phyloP scores from a whole-genome alignment of 35 echinoderm and acorn worm genomes.

The Ptychodera flava region DNA sequence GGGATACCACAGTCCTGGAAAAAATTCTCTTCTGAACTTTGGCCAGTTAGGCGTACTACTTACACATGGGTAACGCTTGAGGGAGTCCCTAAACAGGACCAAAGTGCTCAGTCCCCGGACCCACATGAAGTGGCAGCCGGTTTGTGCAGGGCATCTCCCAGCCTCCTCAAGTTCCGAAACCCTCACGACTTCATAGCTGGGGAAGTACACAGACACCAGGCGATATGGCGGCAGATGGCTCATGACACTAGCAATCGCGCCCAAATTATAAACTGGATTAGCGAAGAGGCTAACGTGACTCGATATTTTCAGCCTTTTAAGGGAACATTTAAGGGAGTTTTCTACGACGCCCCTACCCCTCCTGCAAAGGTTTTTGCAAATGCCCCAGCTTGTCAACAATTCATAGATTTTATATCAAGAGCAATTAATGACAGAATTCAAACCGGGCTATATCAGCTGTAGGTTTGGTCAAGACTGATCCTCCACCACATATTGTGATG shows the following conservation, averaged over 20 bases:
- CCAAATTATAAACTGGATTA: not conserved
- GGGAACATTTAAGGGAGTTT: not conserved
- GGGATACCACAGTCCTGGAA: no score
- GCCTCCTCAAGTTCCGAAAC: no score
- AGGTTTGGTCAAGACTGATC: not conserved
- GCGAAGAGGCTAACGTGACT: not conserved
- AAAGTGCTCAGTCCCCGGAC: no score
- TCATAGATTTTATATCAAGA: not conserved
- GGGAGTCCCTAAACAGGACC: no score
- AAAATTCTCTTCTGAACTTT: no score
- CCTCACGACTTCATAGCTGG: not conserved
- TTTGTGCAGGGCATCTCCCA: no score
- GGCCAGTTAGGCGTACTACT: no score
- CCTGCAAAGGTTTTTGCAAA: not conserved
- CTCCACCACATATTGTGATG: not conserved
- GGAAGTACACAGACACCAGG: not conserved
- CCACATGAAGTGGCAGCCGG: no score
- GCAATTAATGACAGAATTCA: not conserved
- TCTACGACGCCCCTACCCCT: not conserved
- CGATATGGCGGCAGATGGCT: not conserved
- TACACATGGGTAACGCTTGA: no score
- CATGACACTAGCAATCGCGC: not conserved
- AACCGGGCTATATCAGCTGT: not conserved
- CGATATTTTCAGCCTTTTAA: not conserved
- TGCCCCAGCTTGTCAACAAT: not conserved